These are phyloP conservation scores for Oreochromis mossambicus DNA, from an alignment of 2,797 vertebrate genomes.

Conservation along the genomic window DNA sequence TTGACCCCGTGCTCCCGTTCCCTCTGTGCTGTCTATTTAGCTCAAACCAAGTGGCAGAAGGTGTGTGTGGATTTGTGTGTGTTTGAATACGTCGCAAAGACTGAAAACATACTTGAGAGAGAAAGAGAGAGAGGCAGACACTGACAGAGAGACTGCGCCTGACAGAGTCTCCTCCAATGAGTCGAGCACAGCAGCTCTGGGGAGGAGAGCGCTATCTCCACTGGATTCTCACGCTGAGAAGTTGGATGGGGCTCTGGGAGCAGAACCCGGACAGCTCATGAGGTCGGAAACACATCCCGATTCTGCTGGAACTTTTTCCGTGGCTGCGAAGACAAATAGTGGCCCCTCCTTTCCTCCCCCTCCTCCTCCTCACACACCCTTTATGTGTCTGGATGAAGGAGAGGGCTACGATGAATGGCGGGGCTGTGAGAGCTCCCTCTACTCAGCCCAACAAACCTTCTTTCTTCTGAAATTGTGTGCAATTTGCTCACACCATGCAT, in stretches of 20 bases:
- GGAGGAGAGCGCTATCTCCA: constrained; percentile 41
- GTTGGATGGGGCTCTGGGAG: constrained; percentile 73
- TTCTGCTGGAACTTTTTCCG: constrained; percentile 75
- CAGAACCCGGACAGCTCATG: constrained; percentile 70
- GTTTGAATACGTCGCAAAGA: constrained; percentile 23
- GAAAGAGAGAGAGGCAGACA: constrained; percentile 26
- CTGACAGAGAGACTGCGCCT: constrained; percentile 23
- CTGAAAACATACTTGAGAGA: constrained; percentile 55
- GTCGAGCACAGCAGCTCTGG: not conserved
- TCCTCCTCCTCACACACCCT: constrained; percentile 50
- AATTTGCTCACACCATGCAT: constrained; percentile 75
- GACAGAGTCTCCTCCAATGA: constrained; percentile 12
- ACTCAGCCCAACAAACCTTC: constrained; percentile 75
- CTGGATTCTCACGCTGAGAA: constrained; percentile 77
- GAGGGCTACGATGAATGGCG: constrained; percentile 76
- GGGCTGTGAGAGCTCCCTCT: constrained; percentile 76
- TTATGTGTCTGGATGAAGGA: constrained; percentile 77
- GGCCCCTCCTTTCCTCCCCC: constrained; percentile 29
- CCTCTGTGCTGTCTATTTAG: constrained; percentile 33
- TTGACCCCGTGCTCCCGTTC: constrained; percentile 23
- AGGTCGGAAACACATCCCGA: constrained; percentile 76
- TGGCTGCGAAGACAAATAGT: constrained; percentile 81
- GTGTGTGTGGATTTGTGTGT: constrained; percentile 41
- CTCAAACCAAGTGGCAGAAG: constrained; percentile 34
- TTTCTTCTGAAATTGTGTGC: constrained; percentile 77